Conservation (phyloP, 2,888 invertebrate genomes). For the Nephrotoma flavescens region DNA sequence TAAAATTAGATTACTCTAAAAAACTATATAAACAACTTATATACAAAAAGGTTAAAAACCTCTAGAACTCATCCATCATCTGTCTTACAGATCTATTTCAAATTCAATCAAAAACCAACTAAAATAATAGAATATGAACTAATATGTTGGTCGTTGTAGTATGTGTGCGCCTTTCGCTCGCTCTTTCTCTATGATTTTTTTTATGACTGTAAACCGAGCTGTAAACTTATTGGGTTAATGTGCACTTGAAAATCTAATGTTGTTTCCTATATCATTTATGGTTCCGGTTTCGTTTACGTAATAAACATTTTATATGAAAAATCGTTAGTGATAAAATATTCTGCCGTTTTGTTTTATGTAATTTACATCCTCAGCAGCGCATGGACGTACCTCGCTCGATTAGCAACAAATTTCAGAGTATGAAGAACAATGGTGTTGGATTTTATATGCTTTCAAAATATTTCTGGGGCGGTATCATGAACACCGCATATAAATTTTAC, state of each 20-base stretch:
- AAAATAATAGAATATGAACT: background rate
- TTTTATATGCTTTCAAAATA: no score
- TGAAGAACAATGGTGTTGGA: no score
- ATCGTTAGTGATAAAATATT: background rate
- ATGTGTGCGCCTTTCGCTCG: background rate
- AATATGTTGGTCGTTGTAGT: background rate
- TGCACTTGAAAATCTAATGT: background rate
- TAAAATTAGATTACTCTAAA: background rate
- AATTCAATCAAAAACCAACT: background rate
- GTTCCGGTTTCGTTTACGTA: background rate
- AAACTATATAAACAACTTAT: background rate
- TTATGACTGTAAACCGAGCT: background rate
- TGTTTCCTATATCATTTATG: background rate
- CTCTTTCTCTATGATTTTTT: background rate
- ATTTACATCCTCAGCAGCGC: no score
- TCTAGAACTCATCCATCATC: background rate
- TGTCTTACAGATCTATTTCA: background rate
- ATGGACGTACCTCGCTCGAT: no score
- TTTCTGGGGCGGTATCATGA: no score
- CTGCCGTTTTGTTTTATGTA: no score
- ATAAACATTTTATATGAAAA: background rate
- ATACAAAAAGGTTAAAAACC: background rate
- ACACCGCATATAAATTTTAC: no score
- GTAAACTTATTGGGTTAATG: background rate
- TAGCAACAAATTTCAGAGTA: no score